These are phyloP conservation scores for Patella pellucida DNA, from an alignment of 2,888 invertebrate species.

Conservation along the genomic window DNA sequence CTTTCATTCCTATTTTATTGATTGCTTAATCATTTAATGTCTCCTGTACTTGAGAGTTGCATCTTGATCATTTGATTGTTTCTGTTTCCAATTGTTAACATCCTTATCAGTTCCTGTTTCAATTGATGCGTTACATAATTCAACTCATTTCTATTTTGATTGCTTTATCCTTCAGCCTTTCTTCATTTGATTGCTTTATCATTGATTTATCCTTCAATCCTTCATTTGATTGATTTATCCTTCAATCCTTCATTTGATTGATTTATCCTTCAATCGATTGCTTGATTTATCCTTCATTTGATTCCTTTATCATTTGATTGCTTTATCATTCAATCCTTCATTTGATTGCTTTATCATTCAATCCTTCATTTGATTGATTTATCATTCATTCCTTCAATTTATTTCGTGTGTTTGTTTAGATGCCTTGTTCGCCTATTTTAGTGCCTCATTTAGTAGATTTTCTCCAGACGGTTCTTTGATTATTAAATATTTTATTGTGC, in stretches of 20 bases:
- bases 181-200: not conserved
- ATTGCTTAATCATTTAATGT: no score
- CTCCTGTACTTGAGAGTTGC: no score
- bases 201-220: not conserved
- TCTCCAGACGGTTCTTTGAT: no score
- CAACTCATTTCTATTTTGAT: not conserved
- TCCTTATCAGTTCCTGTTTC: not conserved
- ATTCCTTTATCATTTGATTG: not conserved
- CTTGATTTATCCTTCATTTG: not conserved
- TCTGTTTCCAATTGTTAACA: no score
- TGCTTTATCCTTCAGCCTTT: not conserved
- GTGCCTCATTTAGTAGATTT: no score
- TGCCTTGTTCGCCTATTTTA: conserved; percentile 1
- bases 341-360: conserved; percentile 8
- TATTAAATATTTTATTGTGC: no score
- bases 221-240: not conserved
- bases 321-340: not conserved
- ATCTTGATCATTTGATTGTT: no score
- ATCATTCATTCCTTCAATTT: conserved; percentile 1
- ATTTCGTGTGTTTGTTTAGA: not conserved
- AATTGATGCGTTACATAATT: no score
- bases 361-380: not conserved
- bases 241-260: not conserved
- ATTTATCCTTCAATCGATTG: conserved; percentile 1
- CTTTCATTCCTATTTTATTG: no score